Percentiles rank a stretch among this genome's conserved stretches.
Evolutionary conservation across 2,113 vertebrate genomes (phyloP).

Genomic region (Hippocampus barbouri): DNA sequence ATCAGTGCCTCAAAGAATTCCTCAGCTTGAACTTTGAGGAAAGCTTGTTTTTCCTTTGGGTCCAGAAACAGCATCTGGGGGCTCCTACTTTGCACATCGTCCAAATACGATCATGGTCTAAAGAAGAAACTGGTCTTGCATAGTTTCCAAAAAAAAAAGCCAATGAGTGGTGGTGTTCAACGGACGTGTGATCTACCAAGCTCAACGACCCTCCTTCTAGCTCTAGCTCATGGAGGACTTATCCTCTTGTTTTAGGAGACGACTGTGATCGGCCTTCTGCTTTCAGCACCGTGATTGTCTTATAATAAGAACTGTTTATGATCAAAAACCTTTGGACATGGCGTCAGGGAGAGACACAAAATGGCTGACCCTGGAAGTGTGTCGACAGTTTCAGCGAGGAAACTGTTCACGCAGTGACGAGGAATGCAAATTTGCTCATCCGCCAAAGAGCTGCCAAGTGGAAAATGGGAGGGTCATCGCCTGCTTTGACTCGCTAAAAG

Average conservation of each 20-base stretch:
- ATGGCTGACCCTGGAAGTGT: slow-evolving; percentile 94
- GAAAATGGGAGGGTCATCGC: slow-evolving; percentile 95
- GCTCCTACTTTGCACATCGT: slow-evolving; percentile 60
- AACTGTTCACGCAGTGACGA: slow-evolving; percentile 94
- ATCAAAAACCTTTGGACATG: slow-evolving; percentile 71
- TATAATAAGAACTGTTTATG: slow-evolving; percentile 28
- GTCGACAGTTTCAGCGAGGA: slow-evolving; percentile 94
- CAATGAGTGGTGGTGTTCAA: slow-evolving; percentile 57
- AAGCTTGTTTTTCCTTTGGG: slow-evolving; percentile 57
- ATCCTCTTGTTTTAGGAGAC: slow-evolving; percentile 35
- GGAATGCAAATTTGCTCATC: slow-evolving; percentile 98
- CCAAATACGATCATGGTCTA: slow-evolving; percentile 59
- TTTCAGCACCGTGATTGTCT: slow-evolving; percentile 16
- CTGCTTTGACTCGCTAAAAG: slow-evolving; percentile 97
- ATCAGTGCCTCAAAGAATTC: slow-evolving; percentile 81
- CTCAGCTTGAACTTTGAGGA: slow-evolving; percentile 58
- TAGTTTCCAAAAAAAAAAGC: slow-evolving; percentile 63
- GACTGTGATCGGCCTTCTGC: slow-evolving; percentile 12
- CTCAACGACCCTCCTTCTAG: slow-evolving; percentile 43
- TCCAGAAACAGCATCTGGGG: slow-evolving; percentile 45
- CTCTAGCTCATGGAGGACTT: slow-evolving; percentile 54
- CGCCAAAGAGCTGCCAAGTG: slow-evolving; percentile 95
- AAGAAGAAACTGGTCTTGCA: slow-evolving; percentile 35
- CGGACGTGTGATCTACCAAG: slow-evolving; percentile 52
- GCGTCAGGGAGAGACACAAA: slow-evolving; percentile 90